Conservation (phyloP, 2,888 invertebrate genomes). For the Microdon myrmicae region DNA sequence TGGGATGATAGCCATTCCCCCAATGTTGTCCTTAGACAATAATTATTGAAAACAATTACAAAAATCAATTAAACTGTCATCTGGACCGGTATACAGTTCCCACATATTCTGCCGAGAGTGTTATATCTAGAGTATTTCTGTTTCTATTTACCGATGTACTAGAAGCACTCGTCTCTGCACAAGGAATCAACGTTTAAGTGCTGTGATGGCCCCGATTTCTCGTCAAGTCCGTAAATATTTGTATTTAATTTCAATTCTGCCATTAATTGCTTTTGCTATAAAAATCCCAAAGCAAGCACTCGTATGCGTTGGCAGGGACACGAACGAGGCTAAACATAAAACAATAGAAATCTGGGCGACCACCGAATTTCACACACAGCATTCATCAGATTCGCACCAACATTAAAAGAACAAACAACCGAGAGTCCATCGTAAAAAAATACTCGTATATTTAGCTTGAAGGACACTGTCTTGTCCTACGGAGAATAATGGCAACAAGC, state of each 20-base stretch:
- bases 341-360: too few species aligned
- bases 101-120: too few species aligned
- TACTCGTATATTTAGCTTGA: too few species aligned
- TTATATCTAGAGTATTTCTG: too few species aligned
- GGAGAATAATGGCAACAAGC: too few species aligned
- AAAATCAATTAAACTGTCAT: background rate
- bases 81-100: too few species aligned
- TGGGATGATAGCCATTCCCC: background rate
- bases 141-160: background rate
- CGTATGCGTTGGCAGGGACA: too few species aligned
- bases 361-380: background rate
- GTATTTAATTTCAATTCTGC: slow-evolving; percentile 42
- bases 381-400: background rate
- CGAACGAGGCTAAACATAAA: too few species aligned
- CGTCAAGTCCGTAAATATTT: slow-evolving; percentile 38
- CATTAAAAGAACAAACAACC: background rate
- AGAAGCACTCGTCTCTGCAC: background rate
- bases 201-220: too few species aligned
- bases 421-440: background rate
- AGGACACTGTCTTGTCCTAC: too few species aligned
- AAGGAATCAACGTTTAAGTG: too few species aligned
- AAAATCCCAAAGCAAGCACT: slow-evolving; percentile 8
- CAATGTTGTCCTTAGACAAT: background rate
- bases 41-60: background rate
- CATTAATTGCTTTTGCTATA: slow-evolving; percentile 45